These are phyloP conservation scores for Drosophila kohkoa DNA, from an alignment of 1,140 invertebrate genomes.

Conservation along the genomic window DNA sequence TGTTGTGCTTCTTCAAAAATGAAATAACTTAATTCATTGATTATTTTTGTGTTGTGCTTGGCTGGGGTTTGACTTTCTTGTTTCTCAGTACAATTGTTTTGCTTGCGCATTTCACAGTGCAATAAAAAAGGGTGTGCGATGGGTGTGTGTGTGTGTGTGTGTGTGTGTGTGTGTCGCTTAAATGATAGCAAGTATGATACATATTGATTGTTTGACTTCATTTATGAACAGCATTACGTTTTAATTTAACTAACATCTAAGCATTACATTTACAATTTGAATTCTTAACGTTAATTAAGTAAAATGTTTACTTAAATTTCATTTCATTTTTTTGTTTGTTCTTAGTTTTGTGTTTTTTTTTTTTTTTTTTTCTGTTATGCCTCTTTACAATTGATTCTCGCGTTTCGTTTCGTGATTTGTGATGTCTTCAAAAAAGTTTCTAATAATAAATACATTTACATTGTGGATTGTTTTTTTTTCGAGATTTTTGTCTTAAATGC, in stretches of 20 bases:
- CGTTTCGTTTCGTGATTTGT: slow-evolving; percentile 29
- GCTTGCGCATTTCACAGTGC: slow-evolving; percentile 9
- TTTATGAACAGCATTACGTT: slow-evolving; percentile 56
- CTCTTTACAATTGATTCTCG: slow-evolving; percentile 71
- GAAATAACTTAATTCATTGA: background rate
- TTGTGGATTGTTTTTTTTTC: slow-evolving; percentile 13
- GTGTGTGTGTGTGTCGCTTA: slow-evolving; percentile 17
- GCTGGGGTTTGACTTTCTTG: slow-evolving; percentile 4
- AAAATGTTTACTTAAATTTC: slow-evolving; percentile 22
- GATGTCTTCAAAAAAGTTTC: slow-evolving; percentile 29
- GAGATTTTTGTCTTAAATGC: slow-evolving; percentile 15
- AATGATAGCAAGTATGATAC: slow-evolving; percentile 33
- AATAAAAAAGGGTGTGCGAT: background rate
- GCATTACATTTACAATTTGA: background rate
- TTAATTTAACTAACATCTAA: slow-evolving; percentile 13
- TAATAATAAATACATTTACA: slow-evolving; percentile 59
- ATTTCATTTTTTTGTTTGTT: slow-evolving; percentile 9
- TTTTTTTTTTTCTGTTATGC: slow-evolving; percentile 48
- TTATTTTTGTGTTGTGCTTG: background rate
- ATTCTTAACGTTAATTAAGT: background rate
- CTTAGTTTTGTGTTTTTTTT: slow-evolving; percentile 53
- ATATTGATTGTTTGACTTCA: slow-evolving; percentile 42
- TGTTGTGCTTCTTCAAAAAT: slow-evolving; percentile 5
- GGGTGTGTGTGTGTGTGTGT: no score
- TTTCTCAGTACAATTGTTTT: slow-evolving; percentile 17